Base-by-base conservation (phyloP, 2,113 vertebrate genomes). In the Stigmatopora argus region DNA sequence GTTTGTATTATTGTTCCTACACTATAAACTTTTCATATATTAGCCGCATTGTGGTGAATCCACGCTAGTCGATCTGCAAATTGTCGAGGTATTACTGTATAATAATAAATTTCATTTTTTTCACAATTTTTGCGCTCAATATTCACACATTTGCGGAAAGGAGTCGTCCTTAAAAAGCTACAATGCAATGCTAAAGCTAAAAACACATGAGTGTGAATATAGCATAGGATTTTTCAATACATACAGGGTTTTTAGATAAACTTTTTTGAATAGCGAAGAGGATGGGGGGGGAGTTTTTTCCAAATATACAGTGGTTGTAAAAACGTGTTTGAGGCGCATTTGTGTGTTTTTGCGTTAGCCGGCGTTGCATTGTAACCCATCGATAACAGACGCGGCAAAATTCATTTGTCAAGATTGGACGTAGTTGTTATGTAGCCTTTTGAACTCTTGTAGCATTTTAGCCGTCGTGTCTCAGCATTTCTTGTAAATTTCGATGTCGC, bases 391-490 rank as follows among this genome's bases (percentile, higher is more conserved):
- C 66, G 64, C 79, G 68, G 75, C 78, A 59, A 66, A 71, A 61
- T 80, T 82, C 1, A 71, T 70, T 75, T 62, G 70, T 68, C 58
- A 49, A 70, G 66, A 80, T 69, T 75, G 79, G 78, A 11, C 82
- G 74, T 79, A 74, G 82, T 73, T 83, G 86, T 89, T 83, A 89
- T 87, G 89, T 91, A 91, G 90, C 90, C 90, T 90, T 87, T 86
- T 74, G 2, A 44, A 75, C 89, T 81, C 87, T 74, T 90, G 90
- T 90, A 91, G 90, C 89, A 90, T 88, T 88, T 81, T 64, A 88
- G 85, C 80, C 66, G 31, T 61, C 70, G 72, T 78, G 75, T 87
- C 86, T 81, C 68, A 60, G 70, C 81, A 78, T 84, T 80, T 79
- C 79, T 72, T 85, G 83, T 84, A 88, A 79, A 87, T 83, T 75